Evolutionary conservation across 2,113 vertebrate genomes (phyloP).

Genomic region (Alligator sinensis): DNA sequence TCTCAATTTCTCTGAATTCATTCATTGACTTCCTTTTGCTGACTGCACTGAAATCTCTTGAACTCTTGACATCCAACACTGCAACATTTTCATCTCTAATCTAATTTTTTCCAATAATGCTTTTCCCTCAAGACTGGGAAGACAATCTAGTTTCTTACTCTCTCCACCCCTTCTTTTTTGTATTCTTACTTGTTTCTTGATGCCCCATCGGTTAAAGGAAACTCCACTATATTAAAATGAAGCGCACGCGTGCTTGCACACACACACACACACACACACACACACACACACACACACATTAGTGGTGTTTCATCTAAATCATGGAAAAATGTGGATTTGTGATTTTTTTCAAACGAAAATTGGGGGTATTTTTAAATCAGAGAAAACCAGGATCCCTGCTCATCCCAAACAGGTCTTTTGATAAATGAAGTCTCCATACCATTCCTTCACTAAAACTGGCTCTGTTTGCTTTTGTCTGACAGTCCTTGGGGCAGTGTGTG

Average conservation of each 20-base stretch:
- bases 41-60: not conserved
- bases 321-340: too few species aligned
- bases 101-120: not conserved
- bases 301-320: too few species aligned
- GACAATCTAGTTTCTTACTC: not conserved
- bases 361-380: too few species aligned
- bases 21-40: not conserved
- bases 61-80: not conserved
- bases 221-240: not conserved
- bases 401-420: not conserved
- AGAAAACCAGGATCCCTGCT: too few species aligned
- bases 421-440: not conserved
- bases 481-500: fast-evolving
- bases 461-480: not conserved
- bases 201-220: not conserved
- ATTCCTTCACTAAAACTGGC: not conserved
- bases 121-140: not conserved
- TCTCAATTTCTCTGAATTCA: not conserved
- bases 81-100: not conserved
- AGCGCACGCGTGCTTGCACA: not conserved
- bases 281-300: too few species aligned
- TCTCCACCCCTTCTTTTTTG: not conserved
- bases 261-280: too few species aligned
- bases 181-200: not conserved
- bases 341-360: too few species aligned